Percentiles rank a stretch among this genome's conserved stretches.
These are phyloP conservation scores for Tetrax tetrax DNA, from an alignment of 2,113 vertebrate species.

Conservation along the genomic window DNA sequence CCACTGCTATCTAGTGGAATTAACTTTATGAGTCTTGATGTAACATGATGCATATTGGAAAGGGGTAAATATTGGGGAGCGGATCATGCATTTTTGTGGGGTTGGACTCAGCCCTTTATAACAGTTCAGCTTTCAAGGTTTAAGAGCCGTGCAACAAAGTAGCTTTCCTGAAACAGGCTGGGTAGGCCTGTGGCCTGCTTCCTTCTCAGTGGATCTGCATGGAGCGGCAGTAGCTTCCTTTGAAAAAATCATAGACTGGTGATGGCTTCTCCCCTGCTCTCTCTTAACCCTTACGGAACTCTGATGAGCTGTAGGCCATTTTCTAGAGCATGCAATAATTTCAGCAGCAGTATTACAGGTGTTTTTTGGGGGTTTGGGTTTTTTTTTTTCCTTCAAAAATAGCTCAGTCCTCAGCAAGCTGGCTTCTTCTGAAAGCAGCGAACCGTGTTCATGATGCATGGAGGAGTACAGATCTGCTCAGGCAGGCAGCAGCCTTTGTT, in stretches of 20 bases:
- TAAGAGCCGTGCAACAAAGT: neutral
- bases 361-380: fast-evolving
- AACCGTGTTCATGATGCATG: neutral
- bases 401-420: neutral
- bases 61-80: neutral
- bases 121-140: neutral
- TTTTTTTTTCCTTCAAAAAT: neutral
- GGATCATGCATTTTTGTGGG: fast-evolving
- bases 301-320: neutral
- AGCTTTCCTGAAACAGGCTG: neutral
- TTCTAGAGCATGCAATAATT: neutral
- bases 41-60: neutral
- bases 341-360: neutral
- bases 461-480: neutral
- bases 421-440: neutral
- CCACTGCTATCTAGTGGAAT: neutral
- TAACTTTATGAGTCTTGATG: neutral
- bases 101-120: neutral
- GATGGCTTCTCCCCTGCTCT: neutral
- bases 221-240: neutral
- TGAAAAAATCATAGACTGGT: neutral
- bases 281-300: neutral
- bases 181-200: neutral
- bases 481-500: neutral
- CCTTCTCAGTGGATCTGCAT: fast-evolving